phyloP scores from a whole-genome alignment of 1,140 invertebrate species.

The Bilobella aurantiaca region DNA sequence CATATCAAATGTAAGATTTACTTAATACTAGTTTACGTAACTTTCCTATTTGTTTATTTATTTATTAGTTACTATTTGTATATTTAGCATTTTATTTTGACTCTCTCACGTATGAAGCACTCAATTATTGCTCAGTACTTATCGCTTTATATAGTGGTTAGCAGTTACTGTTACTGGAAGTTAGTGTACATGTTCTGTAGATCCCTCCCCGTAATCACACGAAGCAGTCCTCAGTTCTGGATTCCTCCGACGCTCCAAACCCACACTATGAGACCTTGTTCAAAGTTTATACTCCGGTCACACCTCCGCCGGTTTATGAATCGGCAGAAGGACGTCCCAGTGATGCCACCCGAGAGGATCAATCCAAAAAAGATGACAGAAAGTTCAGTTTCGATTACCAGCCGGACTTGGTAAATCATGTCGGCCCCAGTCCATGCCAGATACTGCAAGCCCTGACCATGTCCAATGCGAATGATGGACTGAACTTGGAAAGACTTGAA shows the following conservation, averaged over 20 bases:
- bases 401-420: slow-evolving; percentile 60
- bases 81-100: no score
- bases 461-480: slow-evolving; percentile 98
- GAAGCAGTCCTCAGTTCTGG: neutral
- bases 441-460: slow-evolving; percentile 94
- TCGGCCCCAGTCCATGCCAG: slow-evolving; percentile 84
- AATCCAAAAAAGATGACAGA: no score
- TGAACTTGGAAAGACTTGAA: slow-evolving; percentile 81
- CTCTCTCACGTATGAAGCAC: no score
- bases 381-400: slow-evolving; percentile 73
- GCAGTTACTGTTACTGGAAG: no score
- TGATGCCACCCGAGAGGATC: neutral
- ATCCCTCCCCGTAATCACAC: slow-evolving; percentile 34
- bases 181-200: no score
- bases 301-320: slow-evolving; percentile 25
- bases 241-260: neutral
- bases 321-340: neutral
- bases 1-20: slow-evolving; percentile 26
- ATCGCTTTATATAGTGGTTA: no score
- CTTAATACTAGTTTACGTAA: no score
- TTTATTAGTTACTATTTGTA: no score
- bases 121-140: no score
- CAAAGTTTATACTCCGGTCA: slow-evolving; percentile 18
- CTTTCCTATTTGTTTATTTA: no score
- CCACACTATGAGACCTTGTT: slow-evolving; percentile 17